Base-by-base conservation (phyloP, 2,797 vertebrate species). In the Rhinatrema bivittatum region DNA sequence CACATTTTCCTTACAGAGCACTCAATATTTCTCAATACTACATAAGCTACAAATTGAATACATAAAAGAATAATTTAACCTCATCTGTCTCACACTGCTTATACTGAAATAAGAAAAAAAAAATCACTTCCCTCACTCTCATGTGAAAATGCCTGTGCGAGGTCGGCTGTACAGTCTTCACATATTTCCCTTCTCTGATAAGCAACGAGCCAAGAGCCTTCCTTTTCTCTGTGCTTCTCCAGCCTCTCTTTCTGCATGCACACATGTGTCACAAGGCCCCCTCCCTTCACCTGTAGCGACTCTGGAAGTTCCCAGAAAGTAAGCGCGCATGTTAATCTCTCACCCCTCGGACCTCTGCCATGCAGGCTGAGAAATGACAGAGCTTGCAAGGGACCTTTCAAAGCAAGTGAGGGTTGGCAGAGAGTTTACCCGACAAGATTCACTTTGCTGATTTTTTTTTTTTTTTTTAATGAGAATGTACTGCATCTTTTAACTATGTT, bases 381-480 rank as follows among this genome's bases (percentile, higher is more conserved):
- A 65, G 66, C 66, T 71, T 60, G 69, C 29, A 50, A 61, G 36
- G 47, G 58, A 69, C 64, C 64, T 77, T 77, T 81, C 69, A 72
- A 79, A 79, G 70, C 60, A 77, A 82, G 68, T 72, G 72, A 70
- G 68, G 61, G 62, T 45, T 79, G 78, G 70, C 70, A 76, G 71
- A 70, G 73, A 74, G 75, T 85, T 81, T 82, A 79, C 74, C 74
- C 78, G 74, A 81, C 60, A 46, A 61, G 60, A 69, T 62, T 74
- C 60, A 54, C 44, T 64, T 56, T 33, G 14, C 51, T 74, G 65
- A 71, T 46, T 20, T 70, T 29, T 72, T 65, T 65, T 70, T 29
- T 72, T 65, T 65, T 70, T 29, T 72, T 65, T 65, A 45, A 70
- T 57, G 42, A 35, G 53, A 60, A 61, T 32, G 58, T 36, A 45